phyloP scores from a whole-genome alignment of 2,797 vertebrate species.

The Epinephelus malabaricus region DNA sequence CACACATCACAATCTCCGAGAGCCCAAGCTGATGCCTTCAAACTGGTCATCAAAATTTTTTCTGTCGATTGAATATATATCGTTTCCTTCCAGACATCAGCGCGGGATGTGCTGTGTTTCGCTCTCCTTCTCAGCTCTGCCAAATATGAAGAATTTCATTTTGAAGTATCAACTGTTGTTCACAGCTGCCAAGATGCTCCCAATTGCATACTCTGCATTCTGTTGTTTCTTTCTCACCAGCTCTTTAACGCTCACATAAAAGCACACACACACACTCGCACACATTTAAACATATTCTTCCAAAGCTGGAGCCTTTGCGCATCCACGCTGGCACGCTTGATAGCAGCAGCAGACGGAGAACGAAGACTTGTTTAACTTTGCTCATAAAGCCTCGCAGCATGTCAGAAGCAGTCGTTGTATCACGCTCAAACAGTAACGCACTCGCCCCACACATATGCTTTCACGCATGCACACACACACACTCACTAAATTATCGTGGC shows the following conservation, averaged over 20 bases:
- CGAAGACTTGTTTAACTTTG: constrained; percentile 50
- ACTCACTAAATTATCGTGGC: constrained; percentile 47
- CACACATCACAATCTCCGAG: neutral
- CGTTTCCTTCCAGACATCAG: constrained; percentile 8
- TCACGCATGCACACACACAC: constrained; percentile 1
- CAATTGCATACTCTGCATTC: constrained; percentile 41
- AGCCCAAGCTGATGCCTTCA: neutral
- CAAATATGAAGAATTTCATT: constrained; percentile 38
- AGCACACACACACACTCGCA: constrained; percentile 16
- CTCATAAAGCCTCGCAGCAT: constrained; percentile 36
- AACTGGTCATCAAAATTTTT: neutral
- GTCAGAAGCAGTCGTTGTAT: constrained; percentile 36
- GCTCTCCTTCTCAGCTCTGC: neutral
- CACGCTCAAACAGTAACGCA: constrained; percentile 14
- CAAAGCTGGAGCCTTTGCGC: constrained; percentile 36
- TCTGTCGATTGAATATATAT: neutral
- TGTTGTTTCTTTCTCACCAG: constrained; percentile 44
- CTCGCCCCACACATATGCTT: constrained; percentile 19
- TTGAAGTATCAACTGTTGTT: constrained; percentile 38
- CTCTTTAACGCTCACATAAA: constrained; percentile 41
- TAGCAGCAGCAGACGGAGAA: constrained; percentile 32
- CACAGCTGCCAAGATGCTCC: constrained; percentile 49
- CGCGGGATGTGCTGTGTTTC: neutral
- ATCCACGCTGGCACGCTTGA: constrained; percentile 23
- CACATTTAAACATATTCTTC: constrained; percentile 41